Evolutionary conservation across 2,797 vertebrate species (phyloP), one percentile per base, ranked within the genome.

Genomic region (Philypnodon macrostomus): DNA sequence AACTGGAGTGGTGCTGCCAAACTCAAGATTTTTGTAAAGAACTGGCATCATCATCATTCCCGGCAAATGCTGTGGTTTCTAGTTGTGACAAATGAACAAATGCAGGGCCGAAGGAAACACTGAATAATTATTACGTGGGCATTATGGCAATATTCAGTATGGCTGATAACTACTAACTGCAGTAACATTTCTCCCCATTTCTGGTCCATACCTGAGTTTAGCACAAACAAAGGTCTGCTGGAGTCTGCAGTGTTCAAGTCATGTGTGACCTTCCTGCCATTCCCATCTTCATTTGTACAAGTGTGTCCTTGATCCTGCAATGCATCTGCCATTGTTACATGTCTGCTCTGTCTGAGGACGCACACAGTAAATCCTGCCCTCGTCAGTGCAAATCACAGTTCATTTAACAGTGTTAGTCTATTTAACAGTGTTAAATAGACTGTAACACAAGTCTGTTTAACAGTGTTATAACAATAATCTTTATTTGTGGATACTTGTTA

Each of bases 391-490:
- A 15, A 72, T 80, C 89, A 85, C 90, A 87, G 89, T 91, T 89
- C 91, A 87, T 95, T 94, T 94, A 93, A 94, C 93, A 96, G 93
- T 96, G 92, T 96, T 97, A 95, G n/a, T 91, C 89, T 91, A 87
- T 95, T 94, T 94, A 93, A 94, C 93, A 96, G 93, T 96, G 92
- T 96, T 97, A 95, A n/a, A n/a, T n/a, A n/a, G n/a, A n/a, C n/a
- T n/a, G n/a, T n/a, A n/a, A n/a, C n/a, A n/a, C n/a, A n/a, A n/a
- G n/a, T 91, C 89, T 91, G 87, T 95, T 94, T 94, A 93, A 94
- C 93, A 96, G 93, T 96, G 92, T 96, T 97, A 95, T 88, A 86
- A 71, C 88, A 91, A 83, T 27, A 15, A 87, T 86, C 88, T 93
- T 94, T 94, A 93, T 95, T 95, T 96, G 93, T 96, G 92, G 91